Conservation (phyloP, 2,113 vertebrate species). For the Gymnorhina tibicen region DNA sequence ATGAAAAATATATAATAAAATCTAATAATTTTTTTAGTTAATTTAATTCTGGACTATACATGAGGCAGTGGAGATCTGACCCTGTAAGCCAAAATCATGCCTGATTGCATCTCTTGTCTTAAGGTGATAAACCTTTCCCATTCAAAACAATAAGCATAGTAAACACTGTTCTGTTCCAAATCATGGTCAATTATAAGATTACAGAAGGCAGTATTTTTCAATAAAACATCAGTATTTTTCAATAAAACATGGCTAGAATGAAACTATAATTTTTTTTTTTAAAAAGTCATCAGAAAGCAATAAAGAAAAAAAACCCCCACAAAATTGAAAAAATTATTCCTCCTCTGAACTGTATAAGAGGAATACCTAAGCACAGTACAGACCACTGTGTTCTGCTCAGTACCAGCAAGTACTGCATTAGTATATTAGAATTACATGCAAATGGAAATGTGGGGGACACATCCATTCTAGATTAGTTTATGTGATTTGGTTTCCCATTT, state of each 20-base stretch:
- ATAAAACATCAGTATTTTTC: neutral
- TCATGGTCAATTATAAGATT: neutral
- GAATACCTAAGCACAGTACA: neutral
- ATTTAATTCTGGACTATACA: neutral
- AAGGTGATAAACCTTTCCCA: neutral
- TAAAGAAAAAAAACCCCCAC: neutral
- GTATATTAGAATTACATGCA: neutral
- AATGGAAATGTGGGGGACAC: neutral
- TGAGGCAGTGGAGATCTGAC: neutral
- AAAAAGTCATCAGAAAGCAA: neutral
- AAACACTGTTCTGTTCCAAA: neutral
- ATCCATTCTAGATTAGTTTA: neutral
- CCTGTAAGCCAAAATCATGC: neutral
- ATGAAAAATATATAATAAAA: neutral
- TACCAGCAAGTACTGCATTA: neutral
- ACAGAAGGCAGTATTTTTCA: neutral
- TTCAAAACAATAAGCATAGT: neutral
- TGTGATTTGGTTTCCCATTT: neutral
- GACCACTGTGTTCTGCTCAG: neutral
- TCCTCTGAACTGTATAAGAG: neutral
- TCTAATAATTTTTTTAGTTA: neutral
- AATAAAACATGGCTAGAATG: neutral
- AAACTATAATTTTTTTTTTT: neutral
- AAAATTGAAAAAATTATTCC: neutral
- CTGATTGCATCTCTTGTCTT: neutral